These are phyloP conservation scores for Sialia sialis DNA, from an alignment of 2,113 vertebrate genomes.

Conservation along the genomic window DNA sequence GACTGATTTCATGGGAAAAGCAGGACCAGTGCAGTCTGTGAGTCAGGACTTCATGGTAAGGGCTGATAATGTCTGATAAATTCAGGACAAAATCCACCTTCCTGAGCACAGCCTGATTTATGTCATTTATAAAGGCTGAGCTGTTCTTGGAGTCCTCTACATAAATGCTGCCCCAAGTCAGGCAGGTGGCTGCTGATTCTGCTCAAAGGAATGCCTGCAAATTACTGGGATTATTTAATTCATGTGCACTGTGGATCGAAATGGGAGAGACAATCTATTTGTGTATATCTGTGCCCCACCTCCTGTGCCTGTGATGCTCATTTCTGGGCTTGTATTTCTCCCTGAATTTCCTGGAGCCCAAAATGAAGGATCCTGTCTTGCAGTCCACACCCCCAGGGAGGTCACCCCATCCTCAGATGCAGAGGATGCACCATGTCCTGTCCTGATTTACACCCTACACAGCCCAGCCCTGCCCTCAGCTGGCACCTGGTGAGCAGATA, in stretches of 20 bases:
- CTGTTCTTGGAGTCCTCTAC: neutral
- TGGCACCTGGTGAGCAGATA: neutral
- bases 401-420: neutral
- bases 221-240: neutral
- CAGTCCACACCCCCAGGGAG: neutral
- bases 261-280: neutral
- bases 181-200: neutral
- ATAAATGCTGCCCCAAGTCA: neutral
- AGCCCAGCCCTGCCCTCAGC: neutral
- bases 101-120: neutral
- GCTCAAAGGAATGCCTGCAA: neutral
- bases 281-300: rapidly evolving
- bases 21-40: neutral
- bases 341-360: neutral
- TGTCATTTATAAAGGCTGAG: neutral
- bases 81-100: neutral
- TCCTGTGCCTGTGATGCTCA: rapidly evolving
- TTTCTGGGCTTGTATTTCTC: neutral
- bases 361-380: neutral
- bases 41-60: neutral
- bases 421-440: neutral
- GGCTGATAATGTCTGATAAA: neutral
- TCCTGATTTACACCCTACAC: neutral
- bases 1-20: neutral
- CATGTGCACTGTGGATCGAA: neutral